phyloP scores from a whole-genome alignment of 2,113 vertebrate species.

The Dascyllus trimaculatus region DNA sequence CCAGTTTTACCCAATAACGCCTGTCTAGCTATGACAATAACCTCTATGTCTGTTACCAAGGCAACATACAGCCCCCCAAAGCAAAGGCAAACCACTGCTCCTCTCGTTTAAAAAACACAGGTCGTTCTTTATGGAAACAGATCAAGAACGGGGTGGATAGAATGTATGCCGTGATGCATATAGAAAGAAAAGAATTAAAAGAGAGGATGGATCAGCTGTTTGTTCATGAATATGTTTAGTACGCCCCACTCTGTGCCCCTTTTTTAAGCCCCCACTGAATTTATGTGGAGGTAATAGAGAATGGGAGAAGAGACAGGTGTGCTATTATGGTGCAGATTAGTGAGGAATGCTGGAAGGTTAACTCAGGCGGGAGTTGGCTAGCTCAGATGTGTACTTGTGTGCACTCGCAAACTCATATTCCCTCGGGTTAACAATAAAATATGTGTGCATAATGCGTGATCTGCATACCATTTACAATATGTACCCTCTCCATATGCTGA shows the following conservation, averaged over 20 bases:
- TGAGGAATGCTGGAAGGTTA: constrained; percentile 72
- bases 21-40: constrained; percentile 76
- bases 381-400: constrained; percentile 33
- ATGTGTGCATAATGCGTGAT: constrained; percentile 40
- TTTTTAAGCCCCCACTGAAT: constrained; percentile 22
- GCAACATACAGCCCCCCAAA: constrained; percentile 62
- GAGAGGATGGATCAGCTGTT: constrained; percentile 48
- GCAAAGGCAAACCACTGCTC: constrained; percentile 24
- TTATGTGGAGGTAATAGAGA: constrained; percentile 58
- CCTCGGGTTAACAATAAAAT: constrained; percentile 45
- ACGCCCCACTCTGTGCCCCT: not conserved
- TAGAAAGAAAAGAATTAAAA: constrained; percentile 33
- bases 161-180: constrained; percentile 18
- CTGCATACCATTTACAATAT: constrained; percentile 46
- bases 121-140: constrained; percentile 44
- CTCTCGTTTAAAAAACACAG: constrained; percentile 24
- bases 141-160: constrained; percentile 27
- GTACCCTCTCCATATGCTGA: constrained; percentile 51
- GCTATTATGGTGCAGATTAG: constrained; percentile 75
- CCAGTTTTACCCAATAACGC: constrained; percentile 71
- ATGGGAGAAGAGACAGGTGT: constrained; percentile 76
- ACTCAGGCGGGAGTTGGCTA: constrained; percentile 37
- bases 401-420: constrained; percentile 25
- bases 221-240: constrained; percentile 62
- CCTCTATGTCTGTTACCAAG: constrained; percentile 72